phyloP scores from a whole-genome alignment of 2,888 invertebrate species.

The Choreutis nemorana region DNA sequence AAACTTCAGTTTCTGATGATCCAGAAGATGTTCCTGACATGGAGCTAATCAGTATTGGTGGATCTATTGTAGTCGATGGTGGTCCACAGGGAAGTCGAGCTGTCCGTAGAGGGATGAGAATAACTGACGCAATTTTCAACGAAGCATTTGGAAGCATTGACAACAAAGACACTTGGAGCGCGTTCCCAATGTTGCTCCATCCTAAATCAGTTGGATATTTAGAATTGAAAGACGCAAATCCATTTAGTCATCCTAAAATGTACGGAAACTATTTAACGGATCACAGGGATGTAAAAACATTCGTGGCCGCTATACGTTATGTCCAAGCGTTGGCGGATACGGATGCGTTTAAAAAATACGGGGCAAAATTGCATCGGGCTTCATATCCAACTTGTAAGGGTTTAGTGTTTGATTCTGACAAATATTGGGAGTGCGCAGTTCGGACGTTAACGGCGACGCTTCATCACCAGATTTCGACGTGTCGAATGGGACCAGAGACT shows the following conservation, averaged over 20 bases:
- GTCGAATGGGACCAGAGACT: constrained; percentile 70
- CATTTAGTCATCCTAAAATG: constrained; percentile 70
- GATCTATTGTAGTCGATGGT: constrained; percentile 41
- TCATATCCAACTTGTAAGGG: constrained; percentile 69
- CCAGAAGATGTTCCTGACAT: constrained; percentile 70
- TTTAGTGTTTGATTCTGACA: constrained; percentile 56
- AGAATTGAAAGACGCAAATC: constrained; percentile 69
- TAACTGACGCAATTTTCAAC: constrained; percentile 45
- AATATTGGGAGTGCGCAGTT: constrained; percentile 73
- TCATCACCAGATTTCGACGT: constrained; percentile 72
- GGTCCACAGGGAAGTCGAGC: constrained; percentile 39
- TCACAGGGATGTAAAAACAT: constrained; percentile 68
- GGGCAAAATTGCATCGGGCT: constrained; percentile 57
- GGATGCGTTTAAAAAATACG: constrained; percentile 55
- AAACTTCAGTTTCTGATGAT: constrained; percentile 60
- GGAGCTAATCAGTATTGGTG: constrained; percentile 72
- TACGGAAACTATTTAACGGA: constrained; percentile 74
- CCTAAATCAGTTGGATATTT: constrained; percentile 75
- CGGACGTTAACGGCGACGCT: constrained; percentile 68
- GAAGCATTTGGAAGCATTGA: constrained; percentile 46
- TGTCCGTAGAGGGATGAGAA: constrained; percentile 43
- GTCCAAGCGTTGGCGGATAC: constrained; percentile 53
- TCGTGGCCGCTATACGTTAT: constrained; percentile 67
- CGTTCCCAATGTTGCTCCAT: constrained; percentile 70
- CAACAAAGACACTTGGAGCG: constrained; percentile 56